Conservation (phyloP, 2,888 invertebrate species). For the Drosophila prostipennis region DNA sequence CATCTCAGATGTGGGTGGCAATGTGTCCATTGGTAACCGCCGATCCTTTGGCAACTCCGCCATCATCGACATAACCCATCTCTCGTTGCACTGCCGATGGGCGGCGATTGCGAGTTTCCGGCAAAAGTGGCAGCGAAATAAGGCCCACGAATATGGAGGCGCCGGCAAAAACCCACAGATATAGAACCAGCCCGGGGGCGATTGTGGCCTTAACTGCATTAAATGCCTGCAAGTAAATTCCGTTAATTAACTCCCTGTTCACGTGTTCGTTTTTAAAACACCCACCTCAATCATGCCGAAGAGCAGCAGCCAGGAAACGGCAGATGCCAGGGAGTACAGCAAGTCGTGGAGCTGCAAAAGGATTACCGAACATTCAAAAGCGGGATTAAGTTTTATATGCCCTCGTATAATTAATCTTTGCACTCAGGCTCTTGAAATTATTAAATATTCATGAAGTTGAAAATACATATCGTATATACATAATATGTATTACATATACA, state of each 20-base stretch:
- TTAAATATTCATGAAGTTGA: too few species aligned
- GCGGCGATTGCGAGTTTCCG: slow-evolving; percentile 76
- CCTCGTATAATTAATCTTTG: too few species aligned
- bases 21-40: slow-evolving; percentile 60
- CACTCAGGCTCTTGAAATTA: too few species aligned
- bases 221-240: slow-evolving; percentile 53
- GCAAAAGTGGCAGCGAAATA: slow-evolving; percentile 69
- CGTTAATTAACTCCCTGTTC: not conserved
- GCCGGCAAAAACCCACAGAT: slow-evolving; percentile 76
- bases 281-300: slow-evolving; percentile 71
- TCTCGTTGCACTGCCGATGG: slow-evolving; percentile 68
- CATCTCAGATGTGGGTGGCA: slow-evolving; percentile 53
- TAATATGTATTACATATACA: too few species aligned
- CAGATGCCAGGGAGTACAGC: slow-evolving; percentile 61
- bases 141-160: slow-evolving; percentile 70
- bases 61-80: slow-evolving; percentile 57
- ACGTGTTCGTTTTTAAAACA: not conserved
- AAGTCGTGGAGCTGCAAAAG: slow-evolving; percentile 57
- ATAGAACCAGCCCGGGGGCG: slow-evolving; percentile 56
- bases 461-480: too few species aligned
- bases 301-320: slow-evolving; percentile 68
- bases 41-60: slow-evolving; percentile 51
- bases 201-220: slow-evolving; percentile 57
- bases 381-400: too few species aligned
- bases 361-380: not conserved